Percentiles rank a stretch among this genome's conserved stretches.
Conservation (phyloP, 1,140 invertebrate species). For the Caenorhabditis elegans region DNA sequence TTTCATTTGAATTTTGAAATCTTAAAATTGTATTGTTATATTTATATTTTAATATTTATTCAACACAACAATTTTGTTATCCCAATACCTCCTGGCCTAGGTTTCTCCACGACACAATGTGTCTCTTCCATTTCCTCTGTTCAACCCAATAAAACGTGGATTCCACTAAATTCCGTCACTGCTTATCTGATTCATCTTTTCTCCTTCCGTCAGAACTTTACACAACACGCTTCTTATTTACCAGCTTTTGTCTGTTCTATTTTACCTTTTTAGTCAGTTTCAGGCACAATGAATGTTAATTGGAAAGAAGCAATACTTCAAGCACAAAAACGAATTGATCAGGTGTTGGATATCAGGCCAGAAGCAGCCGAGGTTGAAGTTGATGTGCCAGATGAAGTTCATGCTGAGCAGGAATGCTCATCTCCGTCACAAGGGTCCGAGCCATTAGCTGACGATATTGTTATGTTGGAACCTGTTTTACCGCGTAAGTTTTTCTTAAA, state of each 20-base stretch:
- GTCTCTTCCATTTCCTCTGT: neutral
- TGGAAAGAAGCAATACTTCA: conserved; percentile 42
- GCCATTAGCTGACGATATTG: neutral
- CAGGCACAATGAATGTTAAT: conserved; percentile 22
- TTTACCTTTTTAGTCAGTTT: neutral
- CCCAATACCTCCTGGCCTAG: neutral
- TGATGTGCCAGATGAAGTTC: neutral
- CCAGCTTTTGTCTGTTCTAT: neutral
- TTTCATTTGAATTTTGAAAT: too few relatives aligned
- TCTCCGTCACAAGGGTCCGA: neutral
- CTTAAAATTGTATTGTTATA: too few relatives aligned
- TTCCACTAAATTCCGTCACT: neutral
- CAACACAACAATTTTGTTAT: too few relatives aligned
- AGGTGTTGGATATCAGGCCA: conserved; percentile 38
- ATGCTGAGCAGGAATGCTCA: neutral
- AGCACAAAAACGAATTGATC: conserved; percentile 46
- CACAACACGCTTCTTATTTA: neutral
- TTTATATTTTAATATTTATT: too few relatives aligned
- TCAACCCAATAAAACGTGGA: neutral
- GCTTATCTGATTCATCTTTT: neutral
- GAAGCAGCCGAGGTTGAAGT: neutral
- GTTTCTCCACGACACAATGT: neutral
- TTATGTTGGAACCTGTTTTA: conserved; percentile 9
- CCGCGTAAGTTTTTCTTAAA: neutral
- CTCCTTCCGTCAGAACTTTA: neutral